Evolutionary conservation across 1,140 invertebrate genomes (phyloP), one percentile per base, ranked within the genome.

Genomic region (Copidosoma floridanum): DNA sequence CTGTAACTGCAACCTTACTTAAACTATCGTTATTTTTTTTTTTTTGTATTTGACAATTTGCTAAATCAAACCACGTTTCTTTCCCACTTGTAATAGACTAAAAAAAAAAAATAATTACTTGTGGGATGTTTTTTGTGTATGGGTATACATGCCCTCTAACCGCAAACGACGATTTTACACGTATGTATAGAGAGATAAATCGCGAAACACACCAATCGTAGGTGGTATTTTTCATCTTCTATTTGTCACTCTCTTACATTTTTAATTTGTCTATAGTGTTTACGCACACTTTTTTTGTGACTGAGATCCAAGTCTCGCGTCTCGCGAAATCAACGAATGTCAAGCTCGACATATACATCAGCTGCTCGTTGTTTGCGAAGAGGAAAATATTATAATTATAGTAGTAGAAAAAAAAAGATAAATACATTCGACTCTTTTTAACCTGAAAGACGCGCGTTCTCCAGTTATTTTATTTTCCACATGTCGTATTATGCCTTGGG

Each of bases 1-100:
- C 76, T 79, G 76, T 74, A 80, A 78, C 76, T 80, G 78, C 77
- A 79, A 78, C 75, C 76, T 68, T 77, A 78, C 76, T 80, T 76
- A 76, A 79, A 78, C 75, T 75, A 68, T 77, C 67, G 65, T 74
- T 68, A 66, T 68, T 55, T 53, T 54, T 38, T 59, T 62, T 68
- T 57, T 62, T 61, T 37, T 23, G 35, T 60, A 41, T 56, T 68
- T 65, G 53, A 32, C 50, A n/a, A n/a, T n/a, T 38, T 46, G 57
- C 44, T 53, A 40, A 43, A 48, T 18, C 14, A 43, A 63, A 55
- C 23, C 27, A 52, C 57, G 59, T 46, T n/a, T 55, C 29, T 56
- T 52, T 29, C 21, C 35, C 24, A 23, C 16, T 57, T 56, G 26
- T 52, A 62, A 51, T 35, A 53, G 48, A 57, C 12, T 2, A 48